A percentile compares a stretch with the other conserved stretches of the same genome.
phyloP scores from a whole-genome alignment of 35 echinoderm and acorn worm genomes.

The Stichopus chloronotus region DNA sequence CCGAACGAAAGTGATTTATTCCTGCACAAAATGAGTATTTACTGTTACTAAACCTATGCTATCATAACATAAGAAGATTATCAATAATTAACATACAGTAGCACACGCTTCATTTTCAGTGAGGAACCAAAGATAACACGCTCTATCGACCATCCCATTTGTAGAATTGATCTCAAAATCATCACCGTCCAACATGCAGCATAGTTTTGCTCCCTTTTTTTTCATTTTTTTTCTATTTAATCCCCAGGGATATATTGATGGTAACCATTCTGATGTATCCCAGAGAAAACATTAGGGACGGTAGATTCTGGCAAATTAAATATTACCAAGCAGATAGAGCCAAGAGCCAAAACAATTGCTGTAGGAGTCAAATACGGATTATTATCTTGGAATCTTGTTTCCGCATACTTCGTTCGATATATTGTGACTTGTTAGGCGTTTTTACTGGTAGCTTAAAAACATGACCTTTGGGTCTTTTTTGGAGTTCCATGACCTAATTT shows the following conservation, averaged over 20 bases:
- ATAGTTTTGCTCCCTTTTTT: too few relatives aligned
- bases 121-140: too few relatives aligned
- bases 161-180: too few relatives aligned
- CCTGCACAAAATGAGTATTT: too few relatives aligned
- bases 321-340: not conserved
- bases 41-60: too few relatives aligned
- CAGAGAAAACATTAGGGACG: not conserved
- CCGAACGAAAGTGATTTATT: too few relatives aligned
- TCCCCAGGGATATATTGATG: not conserved
- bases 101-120: too few relatives aligned
- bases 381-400: too few relatives aligned
- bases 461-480: not conserved
- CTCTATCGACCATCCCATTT: too few relatives aligned
- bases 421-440: not conserved
- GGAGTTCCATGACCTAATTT: not conserved
- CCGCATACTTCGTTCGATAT: not conserved
- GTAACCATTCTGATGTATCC: not conserved
- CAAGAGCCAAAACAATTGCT: not conserved
- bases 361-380: not conserved
- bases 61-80: too few relatives aligned
- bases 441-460: not conserved
- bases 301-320: not conserved
- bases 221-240: not conserved
- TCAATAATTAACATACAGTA: too few relatives aligned
- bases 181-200: too few relatives aligned